Conservation (phyloP, 2,797 vertebrate species). For the Hypotaenidia okinawae region DNA sequence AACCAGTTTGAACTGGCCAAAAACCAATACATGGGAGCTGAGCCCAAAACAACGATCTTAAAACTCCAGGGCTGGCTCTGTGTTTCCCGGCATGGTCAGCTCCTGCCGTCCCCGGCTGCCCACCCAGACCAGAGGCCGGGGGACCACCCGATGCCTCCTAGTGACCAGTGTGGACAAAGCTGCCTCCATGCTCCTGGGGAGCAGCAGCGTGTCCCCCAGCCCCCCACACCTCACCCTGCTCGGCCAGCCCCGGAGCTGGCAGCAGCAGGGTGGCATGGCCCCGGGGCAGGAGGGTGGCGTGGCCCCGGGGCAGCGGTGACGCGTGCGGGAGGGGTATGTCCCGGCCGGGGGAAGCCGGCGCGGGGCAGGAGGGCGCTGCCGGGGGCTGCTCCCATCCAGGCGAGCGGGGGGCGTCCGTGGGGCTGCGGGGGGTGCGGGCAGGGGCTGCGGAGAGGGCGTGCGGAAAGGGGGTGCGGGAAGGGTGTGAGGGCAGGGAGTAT, state of each 20-base stretch:
- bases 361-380: background rate
- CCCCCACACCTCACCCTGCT: rapidly evolving
- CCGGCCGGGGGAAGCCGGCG: background rate
- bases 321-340: background rate
- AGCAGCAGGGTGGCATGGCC: rapidly evolving
- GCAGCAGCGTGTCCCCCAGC: rapidly evolving
- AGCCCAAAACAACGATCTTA: slow-evolving; percentile 51
- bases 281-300: background rate
- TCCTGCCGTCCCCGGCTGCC: background rate
- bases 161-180: rapidly evolving
- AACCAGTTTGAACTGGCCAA: slow-evolving; percentile 37
- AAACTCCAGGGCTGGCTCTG: background rate
- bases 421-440: rapidly evolving
- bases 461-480: too few species aligned
- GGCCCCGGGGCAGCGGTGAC: too few species aligned
- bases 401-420: background rate
- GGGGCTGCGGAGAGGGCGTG: too few species aligned
- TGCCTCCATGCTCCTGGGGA: too few species aligned
- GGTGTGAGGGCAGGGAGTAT: too few species aligned
- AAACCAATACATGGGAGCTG: background rate
- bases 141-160: background rate
- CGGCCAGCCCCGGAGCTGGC: rapidly evolving
- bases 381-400: rapidly evolving
- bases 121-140: background rate
- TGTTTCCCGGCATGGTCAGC: background rate